These are phyloP conservation scores for Porites evermanni DNA, from an alignment of 92 coral and sea anemone genomes.

Conservation along the genomic window DNA sequence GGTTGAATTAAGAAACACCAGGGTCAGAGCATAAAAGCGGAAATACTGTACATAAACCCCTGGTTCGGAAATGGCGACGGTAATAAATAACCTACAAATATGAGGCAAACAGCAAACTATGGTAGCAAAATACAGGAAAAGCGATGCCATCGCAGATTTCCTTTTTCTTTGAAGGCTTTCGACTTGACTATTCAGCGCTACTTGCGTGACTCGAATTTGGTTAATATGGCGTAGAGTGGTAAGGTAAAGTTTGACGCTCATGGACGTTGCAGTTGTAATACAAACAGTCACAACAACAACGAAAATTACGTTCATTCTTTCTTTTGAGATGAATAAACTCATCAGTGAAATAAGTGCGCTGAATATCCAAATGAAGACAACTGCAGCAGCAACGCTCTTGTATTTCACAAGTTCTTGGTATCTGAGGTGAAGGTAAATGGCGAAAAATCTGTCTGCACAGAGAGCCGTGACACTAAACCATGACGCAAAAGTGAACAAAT, in stretches of 20 bases:
- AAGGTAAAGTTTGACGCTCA: background rate
- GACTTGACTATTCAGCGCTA: background rate
- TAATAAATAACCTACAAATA: background rate
- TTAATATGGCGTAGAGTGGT: too few species aligned
- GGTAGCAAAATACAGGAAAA: background rate
- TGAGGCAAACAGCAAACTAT: background rate
- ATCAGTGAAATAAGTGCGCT: background rate
- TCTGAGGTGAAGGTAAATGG: background rate
- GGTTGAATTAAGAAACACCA: background rate
- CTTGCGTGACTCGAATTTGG: background rate
- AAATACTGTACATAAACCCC: background rate
- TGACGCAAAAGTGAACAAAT: too few species aligned
- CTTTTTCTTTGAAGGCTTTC: background rate
- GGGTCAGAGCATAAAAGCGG: background rate
- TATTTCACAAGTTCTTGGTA: conserved; percentile 4
- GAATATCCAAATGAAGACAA: background rate
- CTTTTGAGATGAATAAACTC: background rate
- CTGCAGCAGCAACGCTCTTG: background rate
- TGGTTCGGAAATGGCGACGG: background rate
- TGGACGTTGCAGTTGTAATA: background rate
- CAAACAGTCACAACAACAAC: background rate
- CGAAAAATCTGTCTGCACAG: background rate
- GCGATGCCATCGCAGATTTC: background rate
- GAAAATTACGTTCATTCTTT: background rate
- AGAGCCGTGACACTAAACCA: background rate